A percentile compares a stretch with the other conserved stretches of the same genome.
These are phyloP conservation scores for Scaptodrosophila latifasciaeformis DNA, from an alignment of 2,888 invertebrate species.

Conservation along the genomic window DNA sequence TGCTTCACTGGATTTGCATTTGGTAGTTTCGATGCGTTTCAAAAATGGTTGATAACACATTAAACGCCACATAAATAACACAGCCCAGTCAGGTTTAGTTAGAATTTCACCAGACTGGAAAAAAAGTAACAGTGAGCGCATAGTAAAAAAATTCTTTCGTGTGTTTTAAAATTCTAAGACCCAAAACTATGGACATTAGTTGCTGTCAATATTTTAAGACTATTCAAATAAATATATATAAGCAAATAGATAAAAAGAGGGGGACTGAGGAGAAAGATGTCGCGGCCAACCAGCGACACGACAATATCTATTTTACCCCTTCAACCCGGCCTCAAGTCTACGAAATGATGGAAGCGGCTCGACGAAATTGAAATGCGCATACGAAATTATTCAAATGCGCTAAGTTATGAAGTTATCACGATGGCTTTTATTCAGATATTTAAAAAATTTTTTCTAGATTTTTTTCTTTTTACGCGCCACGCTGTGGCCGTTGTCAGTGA, in stretches of 20 bases:
- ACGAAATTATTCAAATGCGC: slow-evolving; percentile 65
- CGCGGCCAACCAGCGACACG: no score
- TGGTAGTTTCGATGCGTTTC: no score
- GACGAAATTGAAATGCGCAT: slow-evolving; percentile 62
- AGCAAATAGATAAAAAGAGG: no score
- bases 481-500: slow-evolving; percentile 21
- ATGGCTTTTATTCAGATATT: no score
- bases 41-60: no score
- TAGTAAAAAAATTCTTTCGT: no score
- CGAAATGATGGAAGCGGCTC: not conserved
- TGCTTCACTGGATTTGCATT: no score
- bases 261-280: no score
- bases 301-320: no score
- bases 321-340: not conserved
- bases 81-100: not conserved
- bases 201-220: slow-evolving; percentile 60
- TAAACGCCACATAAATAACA: no score
- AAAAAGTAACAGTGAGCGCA: slow-evolving; percentile 8
- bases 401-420: slow-evolving; percentile 71
- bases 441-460: no score
- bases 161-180: slow-evolving; percentile 22
- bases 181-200: slow-evolving; percentile 53
- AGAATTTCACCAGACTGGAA: no score
- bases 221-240: slow-evolving; percentile 1
- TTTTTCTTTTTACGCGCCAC: slow-evolving; percentile 32